Evolutionary conservation across 2,888 invertebrate species (phyloP).

Genomic region (Rhingia campestris): DNA sequence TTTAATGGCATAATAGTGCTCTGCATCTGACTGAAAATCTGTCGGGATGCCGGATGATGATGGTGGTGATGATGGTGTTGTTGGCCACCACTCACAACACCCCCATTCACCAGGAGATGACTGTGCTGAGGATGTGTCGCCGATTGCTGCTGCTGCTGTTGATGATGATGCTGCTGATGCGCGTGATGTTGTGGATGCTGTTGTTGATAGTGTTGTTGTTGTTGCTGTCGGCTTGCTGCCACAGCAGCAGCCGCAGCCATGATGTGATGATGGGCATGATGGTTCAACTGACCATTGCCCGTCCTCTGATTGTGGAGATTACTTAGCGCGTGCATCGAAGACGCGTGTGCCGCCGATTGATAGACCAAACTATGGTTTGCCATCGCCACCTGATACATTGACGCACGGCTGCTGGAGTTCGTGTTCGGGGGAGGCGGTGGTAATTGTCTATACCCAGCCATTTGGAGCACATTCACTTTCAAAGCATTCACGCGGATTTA

Average conservation of each 20-base stretch:
- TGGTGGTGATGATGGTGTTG: conserved; percentile 71
- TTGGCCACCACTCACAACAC: conserved; percentile 56
- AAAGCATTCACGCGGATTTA: conserved; percentile 49
- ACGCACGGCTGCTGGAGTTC: conserved; percentile 76
- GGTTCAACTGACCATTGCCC: conserved; percentile 76
- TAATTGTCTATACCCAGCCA: conserved; percentile 77
- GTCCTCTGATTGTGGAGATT: conserved; percentile 81
- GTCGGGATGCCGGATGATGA: conserved; percentile 77
- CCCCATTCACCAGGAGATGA: conserved; percentile 67
- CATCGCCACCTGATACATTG: conserved; percentile 82
- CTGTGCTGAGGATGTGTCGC: conserved; percentile 58
- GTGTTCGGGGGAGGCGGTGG: conserved; percentile 77
- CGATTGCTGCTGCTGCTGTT: conserved; percentile 70
- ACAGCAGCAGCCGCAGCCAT: conserved; percentile 80
- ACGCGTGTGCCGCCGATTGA: conserved; percentile 82
- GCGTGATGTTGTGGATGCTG: conserved; percentile 74
- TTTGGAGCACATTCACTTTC: conserved; percentile 49
- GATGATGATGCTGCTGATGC: conserved; percentile 67
- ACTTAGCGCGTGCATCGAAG: conserved; percentile 81
- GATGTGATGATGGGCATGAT: conserved; percentile 80
- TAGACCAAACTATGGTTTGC: conserved; percentile 82
- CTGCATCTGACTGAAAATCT: conserved; percentile 82
- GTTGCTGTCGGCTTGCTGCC: conserved; percentile 77
- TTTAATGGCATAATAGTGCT: conserved; percentile 82
- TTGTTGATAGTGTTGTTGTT: conserved; percentile 77